Conservation (phyloP, 2,113 vertebrate species). For the Leptodactylus fuscus region DNA sequence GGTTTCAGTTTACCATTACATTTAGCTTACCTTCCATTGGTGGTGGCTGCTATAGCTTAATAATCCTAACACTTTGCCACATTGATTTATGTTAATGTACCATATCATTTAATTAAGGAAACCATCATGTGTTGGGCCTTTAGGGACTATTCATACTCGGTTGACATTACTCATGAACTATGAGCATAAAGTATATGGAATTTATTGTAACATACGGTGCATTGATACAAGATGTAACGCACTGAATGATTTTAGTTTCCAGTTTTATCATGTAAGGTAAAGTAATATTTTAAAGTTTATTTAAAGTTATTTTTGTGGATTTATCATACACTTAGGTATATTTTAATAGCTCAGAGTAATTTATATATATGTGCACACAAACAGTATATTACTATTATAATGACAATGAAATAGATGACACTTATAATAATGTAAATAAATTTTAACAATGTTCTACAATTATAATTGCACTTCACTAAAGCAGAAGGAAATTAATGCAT, state of each 20-base stretch:
- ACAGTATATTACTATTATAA: background rate
- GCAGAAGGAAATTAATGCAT: background rate
- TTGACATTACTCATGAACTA: conserved; percentile 21
- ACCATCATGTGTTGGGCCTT: conserved; percentile 12
- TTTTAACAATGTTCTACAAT: background rate
- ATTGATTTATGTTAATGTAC: conserved; percentile 57
- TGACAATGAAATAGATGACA: too few relatives aligned
- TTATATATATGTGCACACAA: background rate
- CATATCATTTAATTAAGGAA: conserved; percentile 51
- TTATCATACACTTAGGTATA: background rate
- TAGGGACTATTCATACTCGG: conserved; percentile 1
- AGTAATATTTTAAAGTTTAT: background rate
- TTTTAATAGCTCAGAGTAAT: background rate
- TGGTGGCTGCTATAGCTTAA: conserved; percentile 10
- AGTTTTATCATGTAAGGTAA: background rate
- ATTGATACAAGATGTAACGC: background rate
- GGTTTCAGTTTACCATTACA: conserved; percentile 3
- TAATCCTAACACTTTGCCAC: conserved; percentile 19
- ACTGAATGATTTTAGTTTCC: background rate
- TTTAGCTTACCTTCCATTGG: background rate
- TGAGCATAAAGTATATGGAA: conserved; percentile 18
- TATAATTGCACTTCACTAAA: background rate
- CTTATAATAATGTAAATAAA: background rate
- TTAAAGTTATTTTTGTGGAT: too few relatives aligned
- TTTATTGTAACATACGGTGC: conserved; percentile 10